phyloP scores from a whole-genome alignment of 1,140 invertebrate genomes.

The Ctenoplectra terminalis region DNA sequence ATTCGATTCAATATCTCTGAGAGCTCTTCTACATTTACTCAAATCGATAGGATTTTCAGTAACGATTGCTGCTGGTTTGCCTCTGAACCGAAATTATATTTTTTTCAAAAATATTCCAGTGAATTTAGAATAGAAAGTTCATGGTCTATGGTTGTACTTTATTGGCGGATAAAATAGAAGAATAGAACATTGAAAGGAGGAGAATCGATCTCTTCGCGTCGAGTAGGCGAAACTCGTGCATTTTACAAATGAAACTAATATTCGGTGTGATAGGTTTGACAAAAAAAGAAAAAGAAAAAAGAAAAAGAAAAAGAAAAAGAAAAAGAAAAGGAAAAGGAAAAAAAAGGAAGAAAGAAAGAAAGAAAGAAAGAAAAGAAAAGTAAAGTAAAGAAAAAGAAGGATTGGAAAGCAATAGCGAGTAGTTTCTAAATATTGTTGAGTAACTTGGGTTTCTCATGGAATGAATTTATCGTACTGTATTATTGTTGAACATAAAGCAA shows the following conservation, averaged over 20 bases:
- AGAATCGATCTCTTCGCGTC: slow-evolving; percentile 40
- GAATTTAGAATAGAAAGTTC: background rate
- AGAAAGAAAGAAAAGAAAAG: no score
- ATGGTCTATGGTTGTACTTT: background rate
- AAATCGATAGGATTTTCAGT: background rate
- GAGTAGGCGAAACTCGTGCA: slow-evolving; percentile 61
- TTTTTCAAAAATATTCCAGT: no score
- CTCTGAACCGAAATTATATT: background rate
- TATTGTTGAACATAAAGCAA: slow-evolving; percentile 47
- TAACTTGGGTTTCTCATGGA: slow-evolving; percentile 55
- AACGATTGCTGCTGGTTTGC: background rate
- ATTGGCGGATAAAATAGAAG: background rate
- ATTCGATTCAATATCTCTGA: slow-evolving; percentile 30
- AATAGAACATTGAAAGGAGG: background rate
- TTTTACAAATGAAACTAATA: slow-evolving; percentile 73
- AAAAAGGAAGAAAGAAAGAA: background rate
- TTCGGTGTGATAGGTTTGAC: slow-evolving; percentile 51
- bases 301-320: background rate
- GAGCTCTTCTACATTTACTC: background rate
- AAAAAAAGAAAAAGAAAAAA: slow-evolving; percentile 8
- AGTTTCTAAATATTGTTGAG: slow-evolving; percentile 27
- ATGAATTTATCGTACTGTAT: slow-evolving; percentile 41
- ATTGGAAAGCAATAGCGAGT: background rate
- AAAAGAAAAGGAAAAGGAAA: background rate
- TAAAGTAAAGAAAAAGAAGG: no score